phyloP scores from a whole-genome alignment of 2,113 vertebrate genomes.

The Chlamydotis undulata region DNA sequence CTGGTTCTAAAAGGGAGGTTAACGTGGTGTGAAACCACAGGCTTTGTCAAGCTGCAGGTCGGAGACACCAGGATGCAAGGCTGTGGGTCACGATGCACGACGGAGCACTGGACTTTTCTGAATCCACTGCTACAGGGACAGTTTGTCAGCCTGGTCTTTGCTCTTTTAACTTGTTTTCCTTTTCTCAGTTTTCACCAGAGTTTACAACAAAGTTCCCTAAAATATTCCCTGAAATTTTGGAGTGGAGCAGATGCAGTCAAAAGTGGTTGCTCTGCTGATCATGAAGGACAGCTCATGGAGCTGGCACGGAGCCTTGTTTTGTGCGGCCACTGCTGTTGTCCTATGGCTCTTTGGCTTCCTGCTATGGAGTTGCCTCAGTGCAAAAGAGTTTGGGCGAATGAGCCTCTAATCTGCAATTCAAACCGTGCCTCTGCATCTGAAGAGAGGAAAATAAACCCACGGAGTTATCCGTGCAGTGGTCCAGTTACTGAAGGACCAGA shows the following conservation, averaged over 20 bases:
- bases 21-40: neutral
- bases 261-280: neutral
- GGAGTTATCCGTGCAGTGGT: neutral
- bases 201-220: neutral
- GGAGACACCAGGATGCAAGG: neutral
- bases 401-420: neutral
- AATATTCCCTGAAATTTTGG: neutral
- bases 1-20: neutral
- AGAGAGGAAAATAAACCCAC: neutral
- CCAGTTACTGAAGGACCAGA: neutral
- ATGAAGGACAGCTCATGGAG: neutral
- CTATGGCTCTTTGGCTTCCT: slow-evolving; percentile 19
- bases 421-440: neutral
- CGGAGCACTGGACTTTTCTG: neutral
- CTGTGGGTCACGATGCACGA: neutral
- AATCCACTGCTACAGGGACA: neutral
- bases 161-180: neutral
- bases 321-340: neutral
- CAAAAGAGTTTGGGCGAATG: neutral
- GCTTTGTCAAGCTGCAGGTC: neutral
- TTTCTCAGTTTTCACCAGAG: neutral
- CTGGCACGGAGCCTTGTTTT: neutral
- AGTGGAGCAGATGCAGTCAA: neutral
- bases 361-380: neutral
- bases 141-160: neutral